Evolutionary conservation across 2,113 vertebrate genomes (phyloP), one percentile per base, ranked within the genome.

Genomic region (Lepisosteus oculatus): DNA sequence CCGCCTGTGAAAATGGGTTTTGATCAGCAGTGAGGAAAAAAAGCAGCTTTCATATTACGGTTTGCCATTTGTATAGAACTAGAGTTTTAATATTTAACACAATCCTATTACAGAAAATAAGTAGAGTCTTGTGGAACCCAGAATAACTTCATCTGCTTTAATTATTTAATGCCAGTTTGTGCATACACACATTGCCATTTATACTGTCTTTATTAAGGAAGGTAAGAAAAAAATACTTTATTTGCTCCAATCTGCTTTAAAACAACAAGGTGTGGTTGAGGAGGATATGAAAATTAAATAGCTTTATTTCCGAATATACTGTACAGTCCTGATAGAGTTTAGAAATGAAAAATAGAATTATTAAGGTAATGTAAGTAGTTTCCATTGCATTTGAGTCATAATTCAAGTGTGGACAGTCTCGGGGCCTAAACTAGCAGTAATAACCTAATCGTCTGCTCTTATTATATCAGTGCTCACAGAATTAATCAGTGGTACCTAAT

Each of bases 151-250:
- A 78, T 80, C 64, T 64, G 64, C 54, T 87, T 76, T 87, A 80
- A 89, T 87, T 85, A 83, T 87, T 87, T 88, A 86, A 92, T 89
- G 78, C 43, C 68, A 42, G 14, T 77, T 84, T 78, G 76, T 74
- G 73, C 77, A 68, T 80, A 79, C 78, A 77, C 29, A 69, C 75
- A 61, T 77, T 74, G 72, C 73, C 83, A 72, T 80, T 73, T 81
- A 76, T 84, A 61, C 80, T 77, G 76, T 84, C 77, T 83, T 85
- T 79, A 74, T 69, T 78, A 79, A 79, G 71, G 78, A 73, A 44
- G 51, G 76, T 78, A 57, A 55, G 42, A 78, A 75, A 74, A 62
- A 71, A 3, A 51, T 70, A 82, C 83, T 79, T 77, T 72, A 74
- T 71, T 84, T 80, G 80, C 81, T 77, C 78, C 70, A 68, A 70